A percentile compares a stretch with the other conserved stretches of the same genome.
Conservation (phyloP, 2,797 vertebrate genomes). For the Ctenosaura bakeri region DNA sequence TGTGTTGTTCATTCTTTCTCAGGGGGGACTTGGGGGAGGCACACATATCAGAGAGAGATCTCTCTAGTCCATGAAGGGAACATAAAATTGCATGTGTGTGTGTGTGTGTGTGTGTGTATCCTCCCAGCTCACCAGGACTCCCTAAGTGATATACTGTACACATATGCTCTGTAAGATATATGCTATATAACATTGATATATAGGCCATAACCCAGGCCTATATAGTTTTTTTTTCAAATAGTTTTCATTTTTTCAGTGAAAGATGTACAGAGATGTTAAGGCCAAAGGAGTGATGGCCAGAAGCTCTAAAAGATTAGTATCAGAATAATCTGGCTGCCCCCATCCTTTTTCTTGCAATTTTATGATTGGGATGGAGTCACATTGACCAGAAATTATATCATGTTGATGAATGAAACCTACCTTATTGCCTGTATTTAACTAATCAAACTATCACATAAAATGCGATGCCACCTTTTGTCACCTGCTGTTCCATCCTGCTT, state of each 20-base stretch:
- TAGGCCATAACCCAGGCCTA: too few relatives aligned
- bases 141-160: too few relatives aligned
- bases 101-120: too few relatives aligned
- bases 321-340: background rate
- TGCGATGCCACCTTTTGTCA: constrained; percentile 7
- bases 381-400: background rate
- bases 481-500: constrained; percentile 19
- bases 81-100: too few relatives aligned
- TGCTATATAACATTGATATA: too few relatives aligned
- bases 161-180: too few relatives aligned
- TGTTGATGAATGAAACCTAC: background rate
- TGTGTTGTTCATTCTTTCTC: too few relatives aligned
- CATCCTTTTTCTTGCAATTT: background rate
- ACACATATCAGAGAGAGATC: too few relatives aligned
- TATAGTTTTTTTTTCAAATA: background rate
- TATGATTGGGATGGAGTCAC: background rate
- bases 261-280: too few relatives aligned
- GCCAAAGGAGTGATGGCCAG: background rate
- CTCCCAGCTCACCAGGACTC: too few relatives aligned
- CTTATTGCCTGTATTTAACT: constrained; percentile 20
- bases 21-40: too few relatives aligned
- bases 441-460: constrained; percentile 3
- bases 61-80: too few relatives aligned
- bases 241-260: background rate
- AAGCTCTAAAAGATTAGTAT: background rate